These are phyloP conservation scores for Penaeus monodon DNA, from an alignment of 2,888 invertebrate species.

Conservation along the genomic window DNA sequence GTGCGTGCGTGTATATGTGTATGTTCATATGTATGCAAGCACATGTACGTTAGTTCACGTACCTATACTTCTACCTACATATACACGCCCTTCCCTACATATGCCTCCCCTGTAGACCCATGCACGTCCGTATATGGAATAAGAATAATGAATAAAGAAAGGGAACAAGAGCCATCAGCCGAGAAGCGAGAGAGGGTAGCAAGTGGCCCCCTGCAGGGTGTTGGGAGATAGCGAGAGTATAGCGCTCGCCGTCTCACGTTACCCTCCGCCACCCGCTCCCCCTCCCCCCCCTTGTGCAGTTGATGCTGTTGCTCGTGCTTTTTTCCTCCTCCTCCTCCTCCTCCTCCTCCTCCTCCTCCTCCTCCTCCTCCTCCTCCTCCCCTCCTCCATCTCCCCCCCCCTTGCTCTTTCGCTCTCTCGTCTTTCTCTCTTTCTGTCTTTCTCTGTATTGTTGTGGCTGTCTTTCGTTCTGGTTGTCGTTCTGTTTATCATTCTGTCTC, in stretches of 20 bases:
- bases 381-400: neutral
- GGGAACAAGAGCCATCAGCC: neutral
- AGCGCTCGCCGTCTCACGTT: neutral
- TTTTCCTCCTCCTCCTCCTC: neutral
- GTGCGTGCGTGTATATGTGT: neutral
- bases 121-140: neutral
- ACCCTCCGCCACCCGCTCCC: neutral
- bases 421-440: too few species aligned
- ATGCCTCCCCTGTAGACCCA: too few species aligned
- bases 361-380: neutral
- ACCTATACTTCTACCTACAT: too few species aligned
- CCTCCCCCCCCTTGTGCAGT: neutral
- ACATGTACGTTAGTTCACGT: too few species aligned
- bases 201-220: conserved; percentile 21
- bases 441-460: too few species aligned
- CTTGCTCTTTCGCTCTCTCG: too few species aligned
- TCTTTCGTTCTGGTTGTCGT: too few species aligned
- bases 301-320: neutral
- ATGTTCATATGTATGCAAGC: too few species aligned
- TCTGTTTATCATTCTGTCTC: too few species aligned
- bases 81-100: too few species aligned
- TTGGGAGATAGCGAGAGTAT: neutral
- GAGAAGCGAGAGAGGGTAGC: neutral
- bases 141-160: neutral
- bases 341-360: neutral